Percentiles rank a stretch among this genome's conserved stretches.
phyloP scores from a whole-genome alignment of 1,140 invertebrate genomes.

The Solenopsis invicta region DNA sequence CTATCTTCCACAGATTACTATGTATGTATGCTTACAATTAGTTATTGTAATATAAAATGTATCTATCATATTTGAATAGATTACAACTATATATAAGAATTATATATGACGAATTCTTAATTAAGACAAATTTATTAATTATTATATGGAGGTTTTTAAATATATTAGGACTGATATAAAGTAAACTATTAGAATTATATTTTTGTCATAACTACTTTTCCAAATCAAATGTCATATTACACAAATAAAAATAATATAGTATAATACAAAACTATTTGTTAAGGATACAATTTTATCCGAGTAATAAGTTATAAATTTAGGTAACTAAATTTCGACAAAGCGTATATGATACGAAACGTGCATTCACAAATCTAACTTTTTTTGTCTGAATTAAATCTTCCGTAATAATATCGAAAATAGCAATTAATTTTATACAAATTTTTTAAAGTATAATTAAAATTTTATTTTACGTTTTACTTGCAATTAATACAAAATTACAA shows the following conservation, averaged over 20 bases:
- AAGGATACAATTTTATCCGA: not conserved
- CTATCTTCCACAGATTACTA: not conserved
- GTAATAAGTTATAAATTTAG: not conserved
- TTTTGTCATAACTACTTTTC: not conserved
- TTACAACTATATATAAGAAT: no score
- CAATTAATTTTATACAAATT: not conserved
- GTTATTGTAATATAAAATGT: no score
- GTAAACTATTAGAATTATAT: not conserved
- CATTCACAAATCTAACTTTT: not conserved
- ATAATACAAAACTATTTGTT: no score
- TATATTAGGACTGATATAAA: no score
- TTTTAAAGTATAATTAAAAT: not conserved
- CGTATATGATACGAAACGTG: not conserved
- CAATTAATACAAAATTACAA: not conserved
- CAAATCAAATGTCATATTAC: not conserved
- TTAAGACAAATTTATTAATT: no score
- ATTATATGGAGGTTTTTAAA: no score
- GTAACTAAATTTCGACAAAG: not conserved
- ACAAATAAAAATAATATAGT: not conserved
- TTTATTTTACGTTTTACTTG: not conserved
- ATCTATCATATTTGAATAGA: no score
- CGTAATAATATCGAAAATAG: not conserved
- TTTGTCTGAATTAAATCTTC: not conserved
- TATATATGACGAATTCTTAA: no score
- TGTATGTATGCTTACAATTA: constrained; percentile 10